Evolutionary conservation across 1,140 invertebrate species (phyloP).

Genomic region (Gonatopus flavifemur): DNA sequence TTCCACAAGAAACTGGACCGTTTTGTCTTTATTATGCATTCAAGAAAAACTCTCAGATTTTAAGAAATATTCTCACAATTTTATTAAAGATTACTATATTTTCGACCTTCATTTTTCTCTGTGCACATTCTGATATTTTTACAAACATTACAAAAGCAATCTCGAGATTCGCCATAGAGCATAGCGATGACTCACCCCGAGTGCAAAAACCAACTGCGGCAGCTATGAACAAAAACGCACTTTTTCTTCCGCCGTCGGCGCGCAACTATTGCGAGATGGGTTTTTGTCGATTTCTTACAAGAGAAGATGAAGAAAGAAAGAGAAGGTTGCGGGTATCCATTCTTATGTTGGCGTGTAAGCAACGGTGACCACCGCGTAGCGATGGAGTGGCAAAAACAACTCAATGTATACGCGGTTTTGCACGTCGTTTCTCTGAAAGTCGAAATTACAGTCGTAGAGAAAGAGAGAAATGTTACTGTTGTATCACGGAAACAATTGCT

Average conservation of each 20-base stretch:
- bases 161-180: not conserved
- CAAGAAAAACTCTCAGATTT: no score
- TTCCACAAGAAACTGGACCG: no score
- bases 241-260: conserved; percentile 44
- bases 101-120: no score
- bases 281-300: conserved; percentile 37
- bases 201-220: conserved; percentile 40
- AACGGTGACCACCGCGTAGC: conserved; percentile 13
- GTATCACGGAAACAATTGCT: no score
- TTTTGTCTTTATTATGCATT: no score
- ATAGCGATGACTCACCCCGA: conserved; percentile 26
- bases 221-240: conserved; percentile 41
- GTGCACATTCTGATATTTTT: no score
- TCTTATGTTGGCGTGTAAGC: conserved; percentile 19
- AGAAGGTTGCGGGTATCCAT: not conserved
- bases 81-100: no score
- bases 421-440: conserved; percentile 29
- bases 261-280: conserved; percentile 37
- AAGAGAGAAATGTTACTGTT: conserved; percentile 8
- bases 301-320: not conserved
- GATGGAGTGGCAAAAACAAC: conserved; percentile 21
- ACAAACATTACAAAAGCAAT: no score
- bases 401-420: conserved; percentile 25
- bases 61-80: no score
- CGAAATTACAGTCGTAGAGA: conserved; percentile 24